A percentile compares a stretch with the other conserved stretches of the same genome.
phyloP scores from a whole-genome alignment of 2,797 vertebrate species.

The Alosa sapidissima region DNA sequence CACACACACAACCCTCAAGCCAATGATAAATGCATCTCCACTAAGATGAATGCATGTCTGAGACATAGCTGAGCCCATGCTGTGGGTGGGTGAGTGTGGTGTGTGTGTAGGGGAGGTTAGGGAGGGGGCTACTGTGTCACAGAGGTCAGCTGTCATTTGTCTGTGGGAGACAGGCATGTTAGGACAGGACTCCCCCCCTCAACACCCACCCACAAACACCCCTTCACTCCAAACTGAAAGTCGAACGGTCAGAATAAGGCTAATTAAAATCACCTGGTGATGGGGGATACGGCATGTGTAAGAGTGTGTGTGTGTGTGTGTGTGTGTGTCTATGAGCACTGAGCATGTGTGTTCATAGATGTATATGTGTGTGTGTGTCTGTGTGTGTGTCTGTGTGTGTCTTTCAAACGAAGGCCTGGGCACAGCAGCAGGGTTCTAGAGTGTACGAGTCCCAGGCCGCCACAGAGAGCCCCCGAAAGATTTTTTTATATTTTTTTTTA shows the following conservation, averaged over 20 bases:
- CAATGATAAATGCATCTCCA: conserved; percentile 3
- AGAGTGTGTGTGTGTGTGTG: not conserved
- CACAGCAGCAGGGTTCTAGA: conserved; percentile 36
- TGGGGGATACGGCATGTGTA: not conserved
- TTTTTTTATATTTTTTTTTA: conserved; percentile 63
- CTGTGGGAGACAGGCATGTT: conserved; percentile 39
- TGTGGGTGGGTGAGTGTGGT: not conserved
- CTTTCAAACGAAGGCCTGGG: conserved; percentile 48
- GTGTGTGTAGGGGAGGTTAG: not conserved
- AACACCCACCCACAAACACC: not conserved
- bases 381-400: not conserved
- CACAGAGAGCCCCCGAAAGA: conserved; percentile 31
- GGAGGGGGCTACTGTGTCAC: not conserved
- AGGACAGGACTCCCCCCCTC: conserved; percentile 42
- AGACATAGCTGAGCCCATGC: not conserved
- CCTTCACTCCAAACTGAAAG: not conserved
- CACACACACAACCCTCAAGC: not conserved
- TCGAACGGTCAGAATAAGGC: conserved; percentile 33
- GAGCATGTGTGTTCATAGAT: not conserved
- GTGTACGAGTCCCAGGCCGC: conserved; percentile 19
- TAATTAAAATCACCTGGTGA: conserved; percentile 61
- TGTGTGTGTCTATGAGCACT: not conserved
- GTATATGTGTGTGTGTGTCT: not conserved
- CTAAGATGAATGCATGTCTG: conserved; percentile 14
- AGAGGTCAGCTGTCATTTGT: conserved; percentile 58